These are phyloP conservation scores for Pocillopora grandis DNA, from an alignment of 92 coral and sea anemone genomes.

Conservation along the genomic window DNA sequence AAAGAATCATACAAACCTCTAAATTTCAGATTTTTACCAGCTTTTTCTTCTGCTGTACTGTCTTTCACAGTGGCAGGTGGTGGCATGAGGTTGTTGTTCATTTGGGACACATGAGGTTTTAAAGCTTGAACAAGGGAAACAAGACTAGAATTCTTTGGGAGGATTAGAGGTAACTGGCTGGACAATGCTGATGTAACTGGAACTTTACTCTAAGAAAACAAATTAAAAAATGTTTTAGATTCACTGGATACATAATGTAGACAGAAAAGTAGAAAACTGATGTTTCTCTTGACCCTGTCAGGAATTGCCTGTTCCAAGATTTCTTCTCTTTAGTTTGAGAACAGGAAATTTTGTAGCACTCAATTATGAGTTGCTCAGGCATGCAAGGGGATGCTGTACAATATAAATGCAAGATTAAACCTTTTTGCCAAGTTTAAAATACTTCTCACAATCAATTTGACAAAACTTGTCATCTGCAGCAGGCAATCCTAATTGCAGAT, in stretches of 20 bases:
- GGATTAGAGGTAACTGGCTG: slow-evolving; percentile 66
- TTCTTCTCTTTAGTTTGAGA: no score
- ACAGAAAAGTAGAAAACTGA: not conserved
- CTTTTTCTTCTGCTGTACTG: slow-evolving; percentile 11
- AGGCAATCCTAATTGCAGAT: no score
- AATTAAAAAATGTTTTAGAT: not conserved
- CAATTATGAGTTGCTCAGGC: no score
- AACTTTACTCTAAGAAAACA: not conserved
- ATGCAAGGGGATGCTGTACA: no score
- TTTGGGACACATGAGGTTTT: slow-evolving; percentile 3
- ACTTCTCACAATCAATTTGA: no score
- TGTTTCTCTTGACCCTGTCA: not conserved
- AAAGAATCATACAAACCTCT: slow-evolving; percentile 20
- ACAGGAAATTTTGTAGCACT: no score
- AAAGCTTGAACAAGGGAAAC: slow-evolving; percentile 3
- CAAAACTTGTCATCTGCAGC: no score
- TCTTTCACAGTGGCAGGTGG: slow-evolving; percentile 19
- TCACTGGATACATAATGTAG: not conserved
- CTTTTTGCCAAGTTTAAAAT: no score
- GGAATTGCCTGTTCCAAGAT: no score
- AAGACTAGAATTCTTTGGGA: slow-evolving; percentile 67
- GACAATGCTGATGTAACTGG: not conserved
- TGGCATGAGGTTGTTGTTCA: slow-evolving; percentile 42
- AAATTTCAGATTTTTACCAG: slow-evolving; percentile 25
- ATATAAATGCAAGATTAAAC: no score